A percentile compares a stretch with the other conserved stretches of the same genome.
phyloP scores from a whole-genome alignment of 2,797 vertebrate genomes.

The Eidolon dupreanum region DNA sequence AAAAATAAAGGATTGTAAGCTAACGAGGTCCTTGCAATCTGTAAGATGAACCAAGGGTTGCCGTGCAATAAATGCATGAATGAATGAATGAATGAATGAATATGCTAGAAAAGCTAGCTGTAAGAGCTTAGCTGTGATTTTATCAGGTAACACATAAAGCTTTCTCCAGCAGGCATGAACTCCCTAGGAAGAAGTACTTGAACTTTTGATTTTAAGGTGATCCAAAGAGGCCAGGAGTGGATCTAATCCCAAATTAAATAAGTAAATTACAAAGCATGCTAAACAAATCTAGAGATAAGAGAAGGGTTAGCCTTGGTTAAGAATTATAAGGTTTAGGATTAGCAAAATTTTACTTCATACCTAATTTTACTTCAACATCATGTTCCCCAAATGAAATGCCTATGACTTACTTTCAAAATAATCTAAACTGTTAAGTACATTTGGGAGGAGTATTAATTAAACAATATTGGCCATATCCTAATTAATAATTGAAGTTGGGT shows the following conservation, averaged over 20 bases:
- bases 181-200: neutral
- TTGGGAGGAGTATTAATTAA: neutral
- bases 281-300: constrained; percentile 1
- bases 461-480: neutral
- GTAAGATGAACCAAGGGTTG: too few relatives aligned
- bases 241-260: neutral
- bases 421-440: neutral
- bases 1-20: too few relatives aligned
- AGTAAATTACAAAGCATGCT: constrained; percentile 15
- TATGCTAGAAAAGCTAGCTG: neutral
- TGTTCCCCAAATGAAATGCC: neutral
- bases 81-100: too few relatives aligned
- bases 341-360: neutral
- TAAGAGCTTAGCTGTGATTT: neutral
- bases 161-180: neutral
- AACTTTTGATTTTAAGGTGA: neutral
- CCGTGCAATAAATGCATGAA: too few relatives aligned
- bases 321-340: neutral
- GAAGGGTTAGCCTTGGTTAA: neutral
- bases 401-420: constrained; percentile 3
- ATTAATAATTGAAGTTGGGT: neutral
- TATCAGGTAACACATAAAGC: neutral
- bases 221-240: neutral
- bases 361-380: neutral
- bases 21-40: too few relatives aligned